Evolutionary conservation across 2,797 vertebrate species (phyloP).

Genomic region (Acestrorhynchus altus): DNA sequence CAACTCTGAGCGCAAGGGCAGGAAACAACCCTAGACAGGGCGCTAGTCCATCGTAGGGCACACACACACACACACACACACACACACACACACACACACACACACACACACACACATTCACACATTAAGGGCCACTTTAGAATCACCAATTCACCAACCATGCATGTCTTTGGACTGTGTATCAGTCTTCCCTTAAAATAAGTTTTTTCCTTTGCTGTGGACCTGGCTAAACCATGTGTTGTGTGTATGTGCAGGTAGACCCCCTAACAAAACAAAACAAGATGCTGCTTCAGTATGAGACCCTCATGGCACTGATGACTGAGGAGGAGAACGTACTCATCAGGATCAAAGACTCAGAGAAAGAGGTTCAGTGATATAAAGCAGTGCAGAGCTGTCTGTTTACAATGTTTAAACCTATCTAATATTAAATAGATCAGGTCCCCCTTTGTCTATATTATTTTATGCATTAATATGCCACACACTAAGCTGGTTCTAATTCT

Average conservation of each 20-base stretch:
- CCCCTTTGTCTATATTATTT: background rate
- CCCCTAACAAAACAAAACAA: constrained; percentile 72
- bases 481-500: background rate
- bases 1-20: too few relatives aligned
- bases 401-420: background rate
- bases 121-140: too few relatives aligned
- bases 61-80: too few relatives aligned
- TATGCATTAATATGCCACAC: background rate
- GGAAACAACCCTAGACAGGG: too few relatives aligned
- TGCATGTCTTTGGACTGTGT: too few relatives aligned
- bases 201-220: too few relatives aligned
- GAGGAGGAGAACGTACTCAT: constrained; percentile 72
- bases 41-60: too few relatives aligned
- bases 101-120: too few relatives aligned
- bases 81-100: too few relatives aligned
- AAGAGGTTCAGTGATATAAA: constrained; percentile 74
- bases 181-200: too few relatives aligned
- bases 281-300: constrained; percentile 71
- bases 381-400: background rate
- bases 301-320: constrained; percentile 69
- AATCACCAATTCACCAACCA: too few relatives aligned
- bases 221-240: background rate
- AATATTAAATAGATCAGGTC: too few relatives aligned
- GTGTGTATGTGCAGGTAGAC: constrained; percentile 72
- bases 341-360: constrained; percentile 74